A percentile compares a stretch with the other conserved stretches of the same genome.
These are phyloP conservation scores for Drosophila nigromelanica DNA, from an alignment of 1,140 invertebrate species.

Conservation along the genomic window DNA sequence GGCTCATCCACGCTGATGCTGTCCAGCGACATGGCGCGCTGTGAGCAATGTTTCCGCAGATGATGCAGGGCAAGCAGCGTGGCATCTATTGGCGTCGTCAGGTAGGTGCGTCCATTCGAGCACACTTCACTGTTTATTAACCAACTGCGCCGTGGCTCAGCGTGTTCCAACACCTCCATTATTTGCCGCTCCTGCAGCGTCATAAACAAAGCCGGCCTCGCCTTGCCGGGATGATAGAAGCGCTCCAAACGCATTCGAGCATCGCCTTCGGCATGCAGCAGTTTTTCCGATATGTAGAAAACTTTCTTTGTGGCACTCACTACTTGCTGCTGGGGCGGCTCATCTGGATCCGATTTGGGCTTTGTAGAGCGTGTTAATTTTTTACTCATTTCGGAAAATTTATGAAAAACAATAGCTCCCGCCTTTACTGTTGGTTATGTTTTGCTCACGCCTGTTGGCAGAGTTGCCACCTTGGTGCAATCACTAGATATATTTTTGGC, in stretches of 20 bases:
- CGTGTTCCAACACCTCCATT: slow-evolving; percentile 88
- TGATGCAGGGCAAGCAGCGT: slow-evolving; percentile 88
- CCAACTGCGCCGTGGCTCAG: slow-evolving; percentile 88
- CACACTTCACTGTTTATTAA: slow-evolving; percentile 89
- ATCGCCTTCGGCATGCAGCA: slow-evolving; percentile 45
- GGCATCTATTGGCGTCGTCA: slow-evolving; percentile 89
- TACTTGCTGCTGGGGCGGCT: slow-evolving; percentile 18
- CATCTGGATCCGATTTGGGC: slow-evolving; percentile 63
- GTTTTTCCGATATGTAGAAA: slow-evolving; percentile 58
- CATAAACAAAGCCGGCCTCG: slow-evolving; percentile 54
- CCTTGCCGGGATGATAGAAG: slow-evolving; percentile 75
- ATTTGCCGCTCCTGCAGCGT: slow-evolving; percentile 83
- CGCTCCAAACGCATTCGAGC: slow-evolving; percentile 56
- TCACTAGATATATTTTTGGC: neutral
- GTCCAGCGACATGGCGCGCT: slow-evolving; percentile 88
- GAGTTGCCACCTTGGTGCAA: slow-evolving; percentile 12
- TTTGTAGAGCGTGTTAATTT: slow-evolving; percentile 56
- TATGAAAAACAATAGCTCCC: slow-evolving; percentile 25
- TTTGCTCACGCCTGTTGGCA: neutral
- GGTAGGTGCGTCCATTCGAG: slow-evolving; percentile 89
- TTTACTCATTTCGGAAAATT: slow-evolving; percentile 57
- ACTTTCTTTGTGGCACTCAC: slow-evolving; percentile 61
- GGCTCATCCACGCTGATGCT: slow-evolving; percentile 85
- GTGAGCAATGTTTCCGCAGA: slow-evolving; percentile 85
- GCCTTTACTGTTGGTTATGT: slow-evolving; percentile 38